These are phyloP conservation scores for Lophura nycthemera DNA, from an alignment of 2,113 vertebrate genomes.

Conservation along the genomic window DNA sequence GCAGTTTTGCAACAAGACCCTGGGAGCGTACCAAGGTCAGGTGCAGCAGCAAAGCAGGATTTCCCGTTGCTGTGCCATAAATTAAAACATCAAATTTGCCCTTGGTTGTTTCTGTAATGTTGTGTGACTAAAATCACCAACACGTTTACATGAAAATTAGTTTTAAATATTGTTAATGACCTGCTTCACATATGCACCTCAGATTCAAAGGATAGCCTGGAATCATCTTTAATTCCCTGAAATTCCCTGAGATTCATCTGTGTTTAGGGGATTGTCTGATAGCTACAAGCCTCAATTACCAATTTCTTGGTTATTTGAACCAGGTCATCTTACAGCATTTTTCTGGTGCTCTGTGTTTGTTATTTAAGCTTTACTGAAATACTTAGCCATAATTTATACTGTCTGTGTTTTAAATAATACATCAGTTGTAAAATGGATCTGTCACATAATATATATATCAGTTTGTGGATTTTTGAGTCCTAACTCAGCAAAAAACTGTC, in stretches of 20 bases:
- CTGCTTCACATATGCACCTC: background rate
- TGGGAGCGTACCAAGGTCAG: background rate
- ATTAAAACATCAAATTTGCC: background rate
- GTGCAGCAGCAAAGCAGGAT: background rate
- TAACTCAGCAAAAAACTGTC: background rate
- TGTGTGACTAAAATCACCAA: background rate
- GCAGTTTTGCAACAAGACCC: slow-evolving; percentile 9
- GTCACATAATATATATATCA: background rate
- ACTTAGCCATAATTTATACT: background rate
- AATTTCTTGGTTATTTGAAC: slow-evolving; percentile 17
- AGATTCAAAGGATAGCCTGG: background rate
- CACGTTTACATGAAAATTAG: background rate
- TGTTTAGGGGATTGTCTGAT: background rate
- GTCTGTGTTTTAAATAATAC: background rate
- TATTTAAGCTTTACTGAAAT: slow-evolving; percentile 24
- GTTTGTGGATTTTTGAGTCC: background rate
- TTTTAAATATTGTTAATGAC: background rate
- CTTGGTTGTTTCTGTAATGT: background rate
- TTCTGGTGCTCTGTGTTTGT: background rate
- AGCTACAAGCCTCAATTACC: background rate
- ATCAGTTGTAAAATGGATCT: background rate
- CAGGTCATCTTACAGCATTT: background rate
- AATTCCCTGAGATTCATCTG: background rate
- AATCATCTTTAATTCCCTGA: background rate
- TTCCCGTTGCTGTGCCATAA: slow-evolving; percentile 8